phyloP scores from a whole-genome alignment of 2,113 vertebrate species.

The Chlamydotis undulata region DNA sequence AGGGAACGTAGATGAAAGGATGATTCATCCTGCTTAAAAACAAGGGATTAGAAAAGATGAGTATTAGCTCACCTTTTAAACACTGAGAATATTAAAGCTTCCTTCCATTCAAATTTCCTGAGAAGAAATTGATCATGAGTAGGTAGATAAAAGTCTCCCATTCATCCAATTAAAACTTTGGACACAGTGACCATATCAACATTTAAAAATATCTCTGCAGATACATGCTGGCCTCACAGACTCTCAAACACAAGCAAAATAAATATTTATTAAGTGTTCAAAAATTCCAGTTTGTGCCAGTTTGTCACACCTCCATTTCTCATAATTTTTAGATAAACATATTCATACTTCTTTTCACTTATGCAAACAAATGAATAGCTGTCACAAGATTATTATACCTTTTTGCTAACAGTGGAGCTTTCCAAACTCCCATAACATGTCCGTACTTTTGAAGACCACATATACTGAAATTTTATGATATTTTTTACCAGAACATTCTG shows the following conservation, averaged over 20 bases:
- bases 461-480: background rate
- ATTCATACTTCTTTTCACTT: background rate
- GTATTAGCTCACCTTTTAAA: background rate
- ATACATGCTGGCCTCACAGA: background rate
- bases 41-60: background rate
- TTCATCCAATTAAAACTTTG: background rate
- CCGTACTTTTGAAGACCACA: background rate
- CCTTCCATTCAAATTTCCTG: background rate
- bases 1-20: background rate
- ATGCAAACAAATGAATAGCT: background rate
- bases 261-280: background rate
- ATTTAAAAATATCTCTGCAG: background rate
- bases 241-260: background rate
- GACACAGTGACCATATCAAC: background rate
- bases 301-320: background rate
- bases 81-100: background rate
- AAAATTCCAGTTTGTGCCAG: background rate
- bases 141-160: background rate
- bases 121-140: background rate
- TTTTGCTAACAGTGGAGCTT: background rate
- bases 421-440: background rate
- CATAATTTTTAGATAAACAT: background rate
- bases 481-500: background rate
- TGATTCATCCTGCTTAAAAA: slow-evolving; percentile 10
- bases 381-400: background rate